Conservation (phyloP, 1,140 invertebrate genomes). For the Augochlora pura region DNA sequence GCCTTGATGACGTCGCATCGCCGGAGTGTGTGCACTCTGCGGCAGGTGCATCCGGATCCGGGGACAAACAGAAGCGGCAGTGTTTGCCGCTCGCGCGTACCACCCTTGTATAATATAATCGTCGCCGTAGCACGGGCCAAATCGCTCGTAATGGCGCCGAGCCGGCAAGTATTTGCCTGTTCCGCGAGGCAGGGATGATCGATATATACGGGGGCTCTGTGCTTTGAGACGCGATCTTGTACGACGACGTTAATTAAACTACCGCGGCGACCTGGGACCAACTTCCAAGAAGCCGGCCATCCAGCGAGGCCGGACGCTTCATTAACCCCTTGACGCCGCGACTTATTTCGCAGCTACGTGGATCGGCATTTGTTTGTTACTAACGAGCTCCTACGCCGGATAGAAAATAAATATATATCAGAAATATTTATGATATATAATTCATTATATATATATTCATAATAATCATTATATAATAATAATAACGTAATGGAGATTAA, state of each 20-base stretch:
- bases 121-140: neutral
- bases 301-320: neutral
- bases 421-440: no score
- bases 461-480: no score
- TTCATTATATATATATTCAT: no score
- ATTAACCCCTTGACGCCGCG: no score
- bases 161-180: neutral
- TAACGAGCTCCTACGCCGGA: no score
- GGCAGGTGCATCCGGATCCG: slow-evolving; percentile 46
- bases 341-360: no score
- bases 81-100: neutral
- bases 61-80: slow-evolving; percentile 13
- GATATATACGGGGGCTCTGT: neutral
- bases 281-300: neutral
- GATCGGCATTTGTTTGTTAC: no score
- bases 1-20: slow-evolving; percentile 3
- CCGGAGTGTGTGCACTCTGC: slow-evolving; percentile 17
- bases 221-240: no score
- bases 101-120: neutral
- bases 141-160: neutral
- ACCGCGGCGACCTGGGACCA: neutral
- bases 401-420: no score
- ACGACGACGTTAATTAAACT: slow-evolving; percentile 17
- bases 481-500: no score
- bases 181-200: neutral